Conservation (phyloP, 2,888 invertebrate species). For the Drosophila quinaria region DNA sequence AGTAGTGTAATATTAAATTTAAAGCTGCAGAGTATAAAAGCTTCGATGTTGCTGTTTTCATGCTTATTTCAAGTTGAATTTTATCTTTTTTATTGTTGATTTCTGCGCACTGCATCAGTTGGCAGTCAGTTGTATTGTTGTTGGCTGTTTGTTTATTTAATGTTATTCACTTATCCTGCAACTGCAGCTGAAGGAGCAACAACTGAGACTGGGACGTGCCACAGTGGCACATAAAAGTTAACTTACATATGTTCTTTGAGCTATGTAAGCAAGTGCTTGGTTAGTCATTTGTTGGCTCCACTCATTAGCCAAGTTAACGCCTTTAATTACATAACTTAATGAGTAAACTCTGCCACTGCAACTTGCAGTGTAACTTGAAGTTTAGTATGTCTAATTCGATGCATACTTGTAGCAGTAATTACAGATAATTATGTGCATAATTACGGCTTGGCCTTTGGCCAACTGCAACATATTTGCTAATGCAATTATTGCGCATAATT, state of each 20-base stretch:
- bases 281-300: constrained; percentile 11
- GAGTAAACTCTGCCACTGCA: not conserved
- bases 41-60: not conserved
- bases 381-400: not conserved
- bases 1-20: too few relatives aligned
- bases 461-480: constrained; percentile 63
- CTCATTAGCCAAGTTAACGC: constrained; percentile 71
- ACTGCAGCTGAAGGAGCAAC: constrained; percentile 43
- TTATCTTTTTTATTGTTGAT: constrained; percentile 30
- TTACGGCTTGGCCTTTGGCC: constrained; percentile 49
- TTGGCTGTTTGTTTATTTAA: constrained; percentile 64
- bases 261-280: constrained; percentile 2
- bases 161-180: constrained; percentile 63
- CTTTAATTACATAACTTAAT: constrained; percentile 66
- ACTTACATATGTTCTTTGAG: not conserved
- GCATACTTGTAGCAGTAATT: constrained; percentile 39
- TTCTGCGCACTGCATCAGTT: constrained; percentile 54
- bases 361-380: not conserved
- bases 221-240: not conserved
- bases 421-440: constrained; percentile 52
- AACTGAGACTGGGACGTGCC: constrained; percentile 3
- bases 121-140: constrained; percentile 23
- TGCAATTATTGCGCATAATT: constrained; percentile 76
- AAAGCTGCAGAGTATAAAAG: not conserved
- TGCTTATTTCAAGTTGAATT: constrained; percentile 2